Evolutionary conservation across 2,113 vertebrate species (phyloP).

Genomic region (Puffinus mauretanicus): DNA sequence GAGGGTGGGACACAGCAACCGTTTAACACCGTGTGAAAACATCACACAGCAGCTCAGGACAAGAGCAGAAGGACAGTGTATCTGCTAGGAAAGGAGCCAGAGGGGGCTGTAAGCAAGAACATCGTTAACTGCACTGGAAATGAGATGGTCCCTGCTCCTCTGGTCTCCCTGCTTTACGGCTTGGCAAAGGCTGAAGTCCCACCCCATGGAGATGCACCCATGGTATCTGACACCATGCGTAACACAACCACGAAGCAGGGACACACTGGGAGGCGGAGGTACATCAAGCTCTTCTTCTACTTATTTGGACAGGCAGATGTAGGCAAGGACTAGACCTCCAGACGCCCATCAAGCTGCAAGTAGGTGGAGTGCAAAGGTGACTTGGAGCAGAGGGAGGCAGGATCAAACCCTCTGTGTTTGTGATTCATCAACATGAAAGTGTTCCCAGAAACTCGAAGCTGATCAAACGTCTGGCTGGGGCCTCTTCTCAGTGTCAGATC

Average conservation of each 20-base stretch:
- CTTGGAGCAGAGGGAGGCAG: not conserved
- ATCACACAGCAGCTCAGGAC: not conserved
- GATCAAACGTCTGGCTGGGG: not conserved
- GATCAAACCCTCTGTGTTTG: not conserved
- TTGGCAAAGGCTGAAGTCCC: not conserved
- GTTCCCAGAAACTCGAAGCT: not conserved
- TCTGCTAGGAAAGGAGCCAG: not conserved
- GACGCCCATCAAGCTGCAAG: not conserved
- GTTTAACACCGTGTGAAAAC: not conserved
- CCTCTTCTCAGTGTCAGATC: not conserved
- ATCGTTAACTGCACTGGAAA: not conserved
- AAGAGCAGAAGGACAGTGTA: not conserved
- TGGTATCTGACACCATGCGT: not conserved
- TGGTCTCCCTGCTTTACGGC: not conserved
- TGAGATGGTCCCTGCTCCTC: not conserved
- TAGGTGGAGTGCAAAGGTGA: not conserved
- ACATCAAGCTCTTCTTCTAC: not conserved
- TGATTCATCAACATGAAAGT: not conserved
- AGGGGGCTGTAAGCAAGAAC: not conserved
- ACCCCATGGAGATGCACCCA: not conserved
- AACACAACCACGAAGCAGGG: not conserved
- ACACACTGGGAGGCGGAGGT: not conserved
- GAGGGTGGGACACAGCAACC: not conserved
- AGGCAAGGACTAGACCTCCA: not conserved
- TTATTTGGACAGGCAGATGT: not conserved